Percentiles rank a stretch among this genome's conserved stretches.
These are phyloP conservation scores for Atherinomorus stipes DNA, from an alignment of 2,113 vertebrate species.

Conservation along the genomic window DNA sequence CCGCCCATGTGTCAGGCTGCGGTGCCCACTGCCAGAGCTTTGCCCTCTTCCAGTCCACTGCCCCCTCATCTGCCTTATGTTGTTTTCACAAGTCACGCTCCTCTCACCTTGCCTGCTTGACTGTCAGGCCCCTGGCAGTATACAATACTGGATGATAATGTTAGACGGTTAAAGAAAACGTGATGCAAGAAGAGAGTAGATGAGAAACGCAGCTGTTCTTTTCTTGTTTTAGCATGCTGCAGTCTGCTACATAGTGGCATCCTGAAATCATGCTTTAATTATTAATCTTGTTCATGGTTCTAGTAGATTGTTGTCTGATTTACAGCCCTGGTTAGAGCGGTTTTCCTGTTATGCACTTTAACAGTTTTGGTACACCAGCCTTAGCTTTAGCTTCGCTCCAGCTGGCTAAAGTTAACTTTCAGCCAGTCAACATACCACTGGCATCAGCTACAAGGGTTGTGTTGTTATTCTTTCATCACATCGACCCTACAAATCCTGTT, in stretches of 20 bases:
- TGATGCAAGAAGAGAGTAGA: slow-evolving; percentile 5
- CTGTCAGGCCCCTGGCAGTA: slow-evolving; percentile 18
- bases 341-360: too few species aligned
- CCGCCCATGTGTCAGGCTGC: slow-evolving; percentile 62
- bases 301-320: not conserved
- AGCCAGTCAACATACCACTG: too few species aligned
- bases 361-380: too few species aligned
- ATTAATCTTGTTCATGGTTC: not conserved
- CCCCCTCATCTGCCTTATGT: slow-evolving; percentile 43
- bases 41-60: slow-evolving; percentile 70
- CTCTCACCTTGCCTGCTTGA: slow-evolving; percentile 47
- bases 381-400: too few species aligned
- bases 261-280: not conserved
- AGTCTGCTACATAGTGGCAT: not conserved
- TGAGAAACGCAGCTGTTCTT: slow-evolving; percentile 14
- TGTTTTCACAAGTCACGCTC: slow-evolving; percentile 21
- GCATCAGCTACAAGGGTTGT: too few species aligned
- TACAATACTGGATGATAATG: slow-evolving; percentile 13
- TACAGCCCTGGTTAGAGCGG: too few species aligned
- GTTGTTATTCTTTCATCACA: too few species aligned
- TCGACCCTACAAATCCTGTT: too few species aligned
- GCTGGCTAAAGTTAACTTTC: too few species aligned
- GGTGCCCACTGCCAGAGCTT: slow-evolving; percentile 63
- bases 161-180: slow-evolving; percentile 1
- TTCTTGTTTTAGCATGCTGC: not conserved